Conservation (phyloP, 2,888 invertebrate species). For the Leucoma salicis region DNA sequence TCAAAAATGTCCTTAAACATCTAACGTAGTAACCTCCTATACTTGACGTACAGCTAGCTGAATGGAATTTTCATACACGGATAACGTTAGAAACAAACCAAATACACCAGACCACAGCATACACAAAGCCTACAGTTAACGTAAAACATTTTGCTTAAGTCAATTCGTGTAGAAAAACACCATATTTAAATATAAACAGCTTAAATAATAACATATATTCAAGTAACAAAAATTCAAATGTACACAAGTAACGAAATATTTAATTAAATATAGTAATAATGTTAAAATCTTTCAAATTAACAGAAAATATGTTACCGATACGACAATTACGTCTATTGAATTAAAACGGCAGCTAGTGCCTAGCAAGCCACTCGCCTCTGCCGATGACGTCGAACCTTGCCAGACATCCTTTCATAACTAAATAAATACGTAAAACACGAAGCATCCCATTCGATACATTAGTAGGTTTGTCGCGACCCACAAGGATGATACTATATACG, state of each 20-base stretch:
- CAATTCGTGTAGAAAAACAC: slow-evolving; percentile 73
- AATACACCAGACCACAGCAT: slow-evolving; percentile 74
- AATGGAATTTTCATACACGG: slow-evolving; percentile 69
- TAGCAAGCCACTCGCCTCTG: not conserved
- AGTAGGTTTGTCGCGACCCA: slow-evolving; percentile 50
- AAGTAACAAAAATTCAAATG: slow-evolving; percentile 78
- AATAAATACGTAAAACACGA: slow-evolving; percentile 66
- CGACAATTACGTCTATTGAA: slow-evolving; percentile 47
- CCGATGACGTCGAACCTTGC: slow-evolving; percentile 33
- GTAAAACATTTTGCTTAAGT: slow-evolving; percentile 70
- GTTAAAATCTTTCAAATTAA: slow-evolving; percentile 70
- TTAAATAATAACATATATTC: slow-evolving; percentile 78
- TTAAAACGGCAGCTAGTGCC: slow-evolving; percentile 29
- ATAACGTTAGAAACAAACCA: slow-evolving; percentile 71
- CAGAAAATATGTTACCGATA: slow-evolving; percentile 65
- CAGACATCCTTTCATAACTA: slow-evolving; percentile 47
- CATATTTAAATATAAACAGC: slow-evolving; percentile 76
- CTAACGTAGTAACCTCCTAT: slow-evolving; percentile 77
- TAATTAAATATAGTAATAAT: slow-evolving; percentile 74
- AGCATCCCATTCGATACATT: slow-evolving; percentile 48
- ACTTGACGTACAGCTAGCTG: slow-evolving; percentile 69
- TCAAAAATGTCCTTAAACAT: slow-evolving; percentile 82
- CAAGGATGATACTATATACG: slow-evolving; percentile 51
- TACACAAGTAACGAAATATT: slow-evolving; percentile 78
- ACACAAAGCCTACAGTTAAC: slow-evolving; percentile 74